Conservation (phyloP, 2,113 vertebrate genomes). For the Ciconia stormi region DNA sequence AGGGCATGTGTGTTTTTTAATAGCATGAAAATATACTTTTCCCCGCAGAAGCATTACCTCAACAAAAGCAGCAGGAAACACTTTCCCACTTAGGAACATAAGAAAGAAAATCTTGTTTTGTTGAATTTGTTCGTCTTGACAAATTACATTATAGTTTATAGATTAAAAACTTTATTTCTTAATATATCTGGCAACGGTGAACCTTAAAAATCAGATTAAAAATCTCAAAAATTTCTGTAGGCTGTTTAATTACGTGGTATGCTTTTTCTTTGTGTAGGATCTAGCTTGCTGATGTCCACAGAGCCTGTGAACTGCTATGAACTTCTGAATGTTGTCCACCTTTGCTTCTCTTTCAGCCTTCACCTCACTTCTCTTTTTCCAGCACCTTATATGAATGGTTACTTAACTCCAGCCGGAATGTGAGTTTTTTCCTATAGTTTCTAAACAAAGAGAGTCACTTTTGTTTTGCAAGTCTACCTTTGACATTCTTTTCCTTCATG, state of each 20-base stretch:
- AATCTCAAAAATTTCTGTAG: neutral
- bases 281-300: neutral
- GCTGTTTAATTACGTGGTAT: neutral
- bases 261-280: neutral
- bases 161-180: neutral
- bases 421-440: neutral
- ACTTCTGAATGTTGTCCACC: neutral
- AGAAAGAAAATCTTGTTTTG: constrained; percentile 36
- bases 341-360: neutral
- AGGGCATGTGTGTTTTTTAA: neutral
- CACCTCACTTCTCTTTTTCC: neutral
- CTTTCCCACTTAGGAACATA: constrained; percentile 39
- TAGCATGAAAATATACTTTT: constrained; percentile 23
- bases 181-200: neutral
- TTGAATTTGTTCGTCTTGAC: neutral
- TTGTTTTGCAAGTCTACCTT: neutral
- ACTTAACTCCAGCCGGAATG: neutral
- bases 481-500: neutral
- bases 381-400: neutral
- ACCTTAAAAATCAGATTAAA: neutral
- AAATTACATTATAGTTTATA: neutral
- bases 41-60: constrained; percentile 22
- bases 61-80: constrained; percentile 48
- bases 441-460: neutral
- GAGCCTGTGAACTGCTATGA: neutral